Percentiles rank a stretch among this genome's conserved stretches.
phyloP scores from a whole-genome alignment of 1,140 invertebrate genomes.

The Microplitis demolitor region DNA sequence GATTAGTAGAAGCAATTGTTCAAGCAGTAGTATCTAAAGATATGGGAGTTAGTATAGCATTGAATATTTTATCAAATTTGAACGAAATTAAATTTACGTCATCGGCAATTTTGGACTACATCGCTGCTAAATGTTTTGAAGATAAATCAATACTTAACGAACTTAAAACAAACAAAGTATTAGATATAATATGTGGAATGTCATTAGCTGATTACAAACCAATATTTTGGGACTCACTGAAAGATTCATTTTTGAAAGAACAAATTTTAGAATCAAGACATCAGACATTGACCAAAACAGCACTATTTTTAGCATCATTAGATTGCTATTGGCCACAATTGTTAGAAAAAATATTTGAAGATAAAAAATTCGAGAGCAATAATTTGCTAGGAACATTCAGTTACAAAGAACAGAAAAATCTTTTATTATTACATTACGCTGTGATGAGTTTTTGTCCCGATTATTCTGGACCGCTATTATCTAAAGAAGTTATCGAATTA shows the following conservation, averaged over 20 bases:
- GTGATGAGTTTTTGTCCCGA: conserved; percentile 62
- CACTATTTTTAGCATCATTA: conserved; percentile 61
- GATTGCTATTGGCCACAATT: conserved; percentile 63
- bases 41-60: conserved; percentile 58
- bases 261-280: conserved; percentile 47
- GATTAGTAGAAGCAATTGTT: conserved; percentile 61
- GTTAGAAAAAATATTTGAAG: conserved; percentile 58
- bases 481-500: conserved; percentile 36
- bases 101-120: conserved; percentile 63
- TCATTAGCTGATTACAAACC: conserved; percentile 67
- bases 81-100: conserved; percentile 59
- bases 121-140: conserved; percentile 56
- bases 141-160: conserved; percentile 48
- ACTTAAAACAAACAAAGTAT: conserved; percentile 42
- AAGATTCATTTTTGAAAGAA: conserved; percentile 50
- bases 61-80: conserved; percentile 60
- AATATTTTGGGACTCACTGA: conserved; percentile 60
- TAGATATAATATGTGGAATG: conserved; percentile 61
- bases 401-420: conserved; percentile 32
- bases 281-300: conserved; percentile 53
- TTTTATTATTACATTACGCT: conserved; percentile 63
- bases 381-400: neutral
- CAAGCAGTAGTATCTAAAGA: conserved; percentile 59
- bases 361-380: conserved; percentile 42
- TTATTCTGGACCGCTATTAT: conserved; percentile 53